Base-by-base conservation (phyloP, 2,888 invertebrate species). In the Steromphala cineraria region DNA sequence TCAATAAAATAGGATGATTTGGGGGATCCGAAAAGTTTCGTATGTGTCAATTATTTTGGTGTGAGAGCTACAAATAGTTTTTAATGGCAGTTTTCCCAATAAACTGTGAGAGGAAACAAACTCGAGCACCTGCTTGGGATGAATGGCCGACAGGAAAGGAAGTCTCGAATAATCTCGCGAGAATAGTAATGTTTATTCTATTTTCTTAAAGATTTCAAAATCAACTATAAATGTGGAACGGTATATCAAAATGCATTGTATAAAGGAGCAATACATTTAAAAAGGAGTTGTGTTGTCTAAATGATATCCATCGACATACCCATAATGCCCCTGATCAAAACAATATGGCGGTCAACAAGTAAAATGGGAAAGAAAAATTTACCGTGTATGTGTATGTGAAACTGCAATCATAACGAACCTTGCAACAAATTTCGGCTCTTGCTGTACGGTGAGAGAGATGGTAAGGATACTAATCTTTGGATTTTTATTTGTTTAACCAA, bases 381-480 rank as follows among this genome's bases (percentile, higher is more conserved):
- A 40, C 15, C n/a, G 17, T 67, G 24, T 74, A 53, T 24, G 67
- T 78, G 46, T 56, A 19, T 53, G 28, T 36, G 53, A 83, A 52
- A 67, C 80, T 75, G 82, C 81, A 78, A 83, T 83, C 75, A 85
- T 85, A 85, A 82, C 85, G 75, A 80, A 80, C 55, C 78, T 85
- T 53, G 81, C 82, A 78, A 82, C 83, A 21, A 81, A 80, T n/a
- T 81, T 85, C 82, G 81, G 85, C 81, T 83, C 85, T 82, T 83
- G 85, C 78, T 85, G 85, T 80, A 83, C 81, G 82, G 85, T 81
- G 67, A 83, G 83, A 85, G 85, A 83, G 81, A 85, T 85, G 85
- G 85, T 85, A 56, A 17, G 80, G 31, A 5, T 10, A 8, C 13
- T 13, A 10, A 46, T 46, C 10, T 5, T 46, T 46, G 10, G 36